These are phyloP conservation scores for Macquaria australasica DNA, from an alignment of 2,113 vertebrate genomes.

Conservation along the genomic window DNA sequence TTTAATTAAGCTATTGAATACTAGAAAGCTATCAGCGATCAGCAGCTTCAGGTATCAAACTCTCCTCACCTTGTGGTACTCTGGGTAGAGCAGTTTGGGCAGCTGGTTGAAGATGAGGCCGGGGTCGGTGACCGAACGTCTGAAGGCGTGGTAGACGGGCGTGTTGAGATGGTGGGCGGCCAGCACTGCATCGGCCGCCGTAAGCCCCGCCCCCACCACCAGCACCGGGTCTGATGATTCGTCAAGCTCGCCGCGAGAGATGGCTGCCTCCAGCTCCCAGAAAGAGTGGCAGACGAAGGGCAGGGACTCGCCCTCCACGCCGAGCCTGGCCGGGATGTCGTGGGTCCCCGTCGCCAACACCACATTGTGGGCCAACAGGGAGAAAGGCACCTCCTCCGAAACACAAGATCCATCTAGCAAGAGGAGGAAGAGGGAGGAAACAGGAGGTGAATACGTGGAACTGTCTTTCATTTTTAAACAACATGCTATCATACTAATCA, in stretches of 20 bases:
- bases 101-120: constrained; percentile 88
- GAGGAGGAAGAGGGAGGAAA: neutral
- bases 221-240: constrained; percentile 80
- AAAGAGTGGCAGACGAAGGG: constrained; percentile 86
- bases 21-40: neutral
- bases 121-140: constrained; percentile 79
- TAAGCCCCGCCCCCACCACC: constrained; percentile 87
- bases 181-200: constrained; percentile 84
- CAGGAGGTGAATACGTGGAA: neutral
- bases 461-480: neutral
- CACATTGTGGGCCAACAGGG: constrained; percentile 80
- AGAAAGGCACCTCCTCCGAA: constrained; percentile 74
- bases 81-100: constrained; percentile 87
- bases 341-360: constrained; percentile 87
- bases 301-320: constrained; percentile 84
- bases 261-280: constrained; percentile 85
- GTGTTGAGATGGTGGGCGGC: constrained; percentile 83
- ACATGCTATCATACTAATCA: neutral
- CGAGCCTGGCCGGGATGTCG: constrained; percentile 82
- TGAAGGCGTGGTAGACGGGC: constrained; percentile 84
- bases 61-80: constrained; percentile 87
- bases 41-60: neutral
- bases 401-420: constrained; percentile 51
- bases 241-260: constrained; percentile 77
- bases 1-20: neutral